Evolutionary conservation across 2,113 vertebrate genomes (phyloP).

Genomic region (Chionodraco myersi): DNA sequence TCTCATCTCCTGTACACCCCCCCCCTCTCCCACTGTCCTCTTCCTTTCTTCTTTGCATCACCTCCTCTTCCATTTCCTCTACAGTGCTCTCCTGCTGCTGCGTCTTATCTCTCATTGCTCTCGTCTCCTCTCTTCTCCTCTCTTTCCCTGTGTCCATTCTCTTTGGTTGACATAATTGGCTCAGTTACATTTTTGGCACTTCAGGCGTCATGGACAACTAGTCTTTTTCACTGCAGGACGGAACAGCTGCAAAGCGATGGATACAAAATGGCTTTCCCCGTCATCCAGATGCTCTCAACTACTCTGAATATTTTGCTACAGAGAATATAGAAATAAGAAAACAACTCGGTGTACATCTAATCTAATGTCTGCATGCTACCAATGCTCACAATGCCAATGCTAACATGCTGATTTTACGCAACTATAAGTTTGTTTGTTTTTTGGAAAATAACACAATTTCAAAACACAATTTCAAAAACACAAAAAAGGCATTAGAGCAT

Average conservation of each 20-base stretch:
- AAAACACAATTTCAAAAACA: too few species aligned
- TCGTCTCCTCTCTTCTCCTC: conserved; percentile 19
- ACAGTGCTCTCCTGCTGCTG: conserved; percentile 24
- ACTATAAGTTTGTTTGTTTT: not conserved
- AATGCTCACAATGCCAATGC: not conserved
- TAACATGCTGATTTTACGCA: not conserved
- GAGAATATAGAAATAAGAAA: not conserved
- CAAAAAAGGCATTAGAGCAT: too few species aligned
- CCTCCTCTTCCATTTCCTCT: conserved; percentile 32
- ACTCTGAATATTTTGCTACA: not conserved
- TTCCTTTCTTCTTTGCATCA: conserved; percentile 22
- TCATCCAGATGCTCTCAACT: not conserved
- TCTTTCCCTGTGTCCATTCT: conserved; percentile 32
- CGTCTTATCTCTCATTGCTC: conserved; percentile 37
- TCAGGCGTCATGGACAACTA: conserved; percentile 31
- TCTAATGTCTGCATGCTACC: not conserved
- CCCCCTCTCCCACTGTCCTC: not conserved
- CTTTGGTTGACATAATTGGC: conserved; percentile 40
- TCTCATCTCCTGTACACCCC: conserved; percentile 16
- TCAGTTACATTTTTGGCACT: conserved; percentile 36
- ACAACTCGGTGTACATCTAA: not conserved
- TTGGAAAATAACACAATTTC: too few species aligned
- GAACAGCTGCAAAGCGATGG: conserved; percentile 54
- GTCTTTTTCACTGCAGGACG: conserved; percentile 53
- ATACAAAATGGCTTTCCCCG: conserved; percentile 9